Conservation (phyloP, 1,140 invertebrate species). For the Bombus turneri region DNA sequence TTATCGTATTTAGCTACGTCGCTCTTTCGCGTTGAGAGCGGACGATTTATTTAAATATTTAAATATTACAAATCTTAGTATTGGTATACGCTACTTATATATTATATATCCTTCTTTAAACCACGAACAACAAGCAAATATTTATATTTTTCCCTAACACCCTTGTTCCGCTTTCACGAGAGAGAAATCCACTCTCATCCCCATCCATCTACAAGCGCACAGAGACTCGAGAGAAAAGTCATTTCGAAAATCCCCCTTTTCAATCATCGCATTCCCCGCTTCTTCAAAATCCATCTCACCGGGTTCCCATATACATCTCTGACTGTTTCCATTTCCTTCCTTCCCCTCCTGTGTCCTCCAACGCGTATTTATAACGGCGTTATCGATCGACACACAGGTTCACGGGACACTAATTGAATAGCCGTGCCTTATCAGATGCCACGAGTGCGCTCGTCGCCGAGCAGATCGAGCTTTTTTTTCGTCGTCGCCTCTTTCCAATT, state of each 20-base stretch:
- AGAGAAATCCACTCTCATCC: not conserved
- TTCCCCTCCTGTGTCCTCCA: too few species aligned
- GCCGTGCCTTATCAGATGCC: slow-evolving; percentile 30
- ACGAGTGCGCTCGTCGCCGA: slow-evolving; percentile 30
- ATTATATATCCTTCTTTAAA: not conserved
- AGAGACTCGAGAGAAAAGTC: not conserved
- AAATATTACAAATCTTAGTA: too few species aligned
- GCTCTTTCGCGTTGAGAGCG: fast-evolving
- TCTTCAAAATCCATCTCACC: not conserved
- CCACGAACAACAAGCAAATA: not conserved
- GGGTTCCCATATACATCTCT: not conserved
- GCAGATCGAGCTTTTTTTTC: slow-evolving; percentile 28
- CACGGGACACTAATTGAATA: slow-evolving; percentile 33
- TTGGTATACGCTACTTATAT: too few species aligned
- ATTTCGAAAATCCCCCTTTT: not conserved
- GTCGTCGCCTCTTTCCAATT: slow-evolving; percentile 52
- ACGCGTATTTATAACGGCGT: slow-evolving; percentile 20
- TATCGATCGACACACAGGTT: slow-evolving; percentile 16
- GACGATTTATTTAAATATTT: too few species aligned
- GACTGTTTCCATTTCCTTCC: slow-evolving; percentile 7
- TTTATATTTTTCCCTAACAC: not conserved
- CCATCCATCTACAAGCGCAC: not conserved
- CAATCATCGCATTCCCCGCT: not conserved
- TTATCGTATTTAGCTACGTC: too few species aligned
- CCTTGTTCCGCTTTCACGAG: not conserved